These are phyloP conservation scores for Saccopteryx leptura DNA, from an alignment of 2,113 vertebrate genomes.

Conservation along the genomic window DNA sequence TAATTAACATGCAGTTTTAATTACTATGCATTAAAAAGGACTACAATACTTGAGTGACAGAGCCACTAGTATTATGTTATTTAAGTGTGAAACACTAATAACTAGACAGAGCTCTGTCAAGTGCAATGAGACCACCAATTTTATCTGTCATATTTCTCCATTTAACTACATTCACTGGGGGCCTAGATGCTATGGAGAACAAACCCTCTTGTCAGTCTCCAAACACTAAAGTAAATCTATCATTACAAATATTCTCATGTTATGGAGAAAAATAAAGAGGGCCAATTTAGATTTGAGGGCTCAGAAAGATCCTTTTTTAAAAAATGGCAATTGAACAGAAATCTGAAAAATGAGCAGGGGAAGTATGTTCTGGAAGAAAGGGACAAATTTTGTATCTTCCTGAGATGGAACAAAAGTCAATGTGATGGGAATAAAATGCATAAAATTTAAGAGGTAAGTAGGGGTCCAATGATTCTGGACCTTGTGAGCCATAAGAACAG, in stretches of 20 bases:
- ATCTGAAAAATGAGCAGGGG: neutral
- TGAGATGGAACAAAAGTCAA: neutral
- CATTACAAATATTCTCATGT: neutral
- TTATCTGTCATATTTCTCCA: neutral
- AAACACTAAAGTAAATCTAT: neutral
- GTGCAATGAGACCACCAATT: neutral
- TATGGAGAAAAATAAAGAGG: neutral
- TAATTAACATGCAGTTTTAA: conserved; percentile 48
- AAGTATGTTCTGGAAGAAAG: neutral
- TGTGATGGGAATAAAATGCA: neutral
- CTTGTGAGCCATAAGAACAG: neutral
- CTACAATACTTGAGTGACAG: conserved; percentile 12
- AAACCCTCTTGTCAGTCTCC: neutral
- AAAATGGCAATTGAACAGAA: neutral
- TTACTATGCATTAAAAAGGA: conserved; percentile 24
- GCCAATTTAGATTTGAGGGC: neutral
- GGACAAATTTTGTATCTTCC: neutral
- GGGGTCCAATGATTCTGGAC: too few relatives aligned
- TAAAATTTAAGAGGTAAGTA: neutral
- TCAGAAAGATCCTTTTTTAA: neutral
- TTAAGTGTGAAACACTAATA: conserved; percentile 19
- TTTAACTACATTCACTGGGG: neutral
- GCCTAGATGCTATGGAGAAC: neutral
- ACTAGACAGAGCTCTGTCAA: neutral
- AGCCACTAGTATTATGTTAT: neutral